Evolutionary conservation across 1,140 invertebrate species (phyloP), one percentile per base, ranked within the genome.

Genomic region (Drosophila tropicalis): DNA sequence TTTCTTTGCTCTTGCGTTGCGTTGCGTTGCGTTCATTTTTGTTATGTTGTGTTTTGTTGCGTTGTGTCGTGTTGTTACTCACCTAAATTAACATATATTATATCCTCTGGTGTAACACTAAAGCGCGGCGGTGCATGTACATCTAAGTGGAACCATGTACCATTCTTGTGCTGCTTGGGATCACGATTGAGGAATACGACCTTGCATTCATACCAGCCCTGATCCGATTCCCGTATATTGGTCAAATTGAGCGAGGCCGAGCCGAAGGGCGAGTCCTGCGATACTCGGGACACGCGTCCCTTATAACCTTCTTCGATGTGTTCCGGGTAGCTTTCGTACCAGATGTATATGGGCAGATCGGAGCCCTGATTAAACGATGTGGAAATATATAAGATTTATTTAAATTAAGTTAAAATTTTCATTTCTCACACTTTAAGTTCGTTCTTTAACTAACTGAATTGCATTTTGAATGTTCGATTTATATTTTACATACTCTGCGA

Each of bases 151-250:
- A 98, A 98, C 97, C 97, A 98, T 86, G 97, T 98, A 76, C 97
- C 97, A 94, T 98, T 96, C 94, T 97, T 96, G 93, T 96, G 94
- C 91, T 95, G 95, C 92, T 96, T 97, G 72, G 97, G 97, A 75
- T 96, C 96, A 70, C 97, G 95, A 93, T 98, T 98, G 93, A 98
- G 96, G 94, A 98, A 98, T 91, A 97, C 96, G 91, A 98, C 97
- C 93, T 97, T 98, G 93, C 98, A 99, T 93, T 98, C 97, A 94
- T 99, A 99, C 98, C 97, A 98, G 89, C 98, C 98, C 93, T 98
- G 97, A 94, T 99, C 98, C 81, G 95, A 95, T 92, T 98, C 97
- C 64, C 95, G 94, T 90, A 99, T 98, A 90, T 97, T 96, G 80
- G 97, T 98, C 92, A 99, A 94, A 94, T 98, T 98, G 93, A 98